Base-by-base conservation (phyloP, 2,113 vertebrate species). In the Athene cunicularia region DNA sequence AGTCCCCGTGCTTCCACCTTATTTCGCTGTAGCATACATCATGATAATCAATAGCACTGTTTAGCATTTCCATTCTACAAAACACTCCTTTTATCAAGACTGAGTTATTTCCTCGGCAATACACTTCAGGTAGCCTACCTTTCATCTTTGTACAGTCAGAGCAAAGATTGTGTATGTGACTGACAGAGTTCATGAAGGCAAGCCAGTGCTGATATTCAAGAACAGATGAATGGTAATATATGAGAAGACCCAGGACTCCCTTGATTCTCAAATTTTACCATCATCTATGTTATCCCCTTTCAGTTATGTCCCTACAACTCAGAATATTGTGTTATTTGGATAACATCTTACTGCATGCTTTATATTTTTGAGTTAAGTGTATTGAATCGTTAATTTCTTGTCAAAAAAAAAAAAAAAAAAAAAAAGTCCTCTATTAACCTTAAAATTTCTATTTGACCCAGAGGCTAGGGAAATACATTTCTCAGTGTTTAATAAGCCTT, bases 401-500 rank as follows among this genome's bases (percentile, higher is more conserved):
- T 77, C 53, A 72, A 90, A 58, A 62, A 39, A 37, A 37, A 37
- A 37, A 81, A 37, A 81, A 50, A 37, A 47, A 47, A 45, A 59
- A 58, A 81, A 41, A 58, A 50, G 39, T 95, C 59, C 50, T 84
- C 75, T 84, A 27, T 92, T 88, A 97, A 95, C 79, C 77, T 93
- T 91, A 91, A 95, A 89, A 64, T 26, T 73, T 95, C 26, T 33
- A 30, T 84, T 73, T 97, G 87, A 94, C 66, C 91, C 77, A 84
- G 66, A 88, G 83, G 83, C 73, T 84, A 64, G 58, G 39, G 49
- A 94, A 95, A 95, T 89, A 41, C 32, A 60, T 94, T 93, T 92
- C 79, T 89, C 56, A 35, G 41, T 92, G 74, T 93, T 96, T 96
- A 97, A 93, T 95, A 95, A 94, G 80, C 37, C 84, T 87, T 90